Conservation (phyloP, 2,888 invertebrate genomes). For the Linnaemya vulpina region DNA sequence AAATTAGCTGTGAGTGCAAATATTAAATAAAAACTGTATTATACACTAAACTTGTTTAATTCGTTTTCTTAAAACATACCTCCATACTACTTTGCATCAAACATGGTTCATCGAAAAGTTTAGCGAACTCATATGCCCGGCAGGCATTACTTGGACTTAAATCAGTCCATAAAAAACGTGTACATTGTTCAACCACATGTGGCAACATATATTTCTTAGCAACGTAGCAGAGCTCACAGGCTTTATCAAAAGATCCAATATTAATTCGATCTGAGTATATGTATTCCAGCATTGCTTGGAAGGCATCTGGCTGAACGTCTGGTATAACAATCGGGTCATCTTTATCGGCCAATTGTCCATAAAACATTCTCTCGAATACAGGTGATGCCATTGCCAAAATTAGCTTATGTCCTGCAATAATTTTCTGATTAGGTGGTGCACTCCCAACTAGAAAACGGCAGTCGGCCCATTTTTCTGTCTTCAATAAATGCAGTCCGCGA, state of each 20-base stretch:
- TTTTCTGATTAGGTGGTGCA: constrained; percentile 89
- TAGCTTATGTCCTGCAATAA: constrained; percentile 90
- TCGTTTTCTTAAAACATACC: constrained; percentile 81
- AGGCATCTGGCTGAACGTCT: constrained; percentile 94
- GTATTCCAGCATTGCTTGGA: constrained; percentile 91
- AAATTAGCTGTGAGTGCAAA: constrained; percentile 86
- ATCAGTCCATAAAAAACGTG: constrained; percentile 90
- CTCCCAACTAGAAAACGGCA: constrained; percentile 91
- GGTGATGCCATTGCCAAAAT: constrained; percentile 94
- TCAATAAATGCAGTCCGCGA: constrained; percentile 89
- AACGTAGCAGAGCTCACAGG: constrained; percentile 93
- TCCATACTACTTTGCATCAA: constrained; percentile 92
- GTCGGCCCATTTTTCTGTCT: constrained; percentile 92
- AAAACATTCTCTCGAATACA: constrained; percentile 95
- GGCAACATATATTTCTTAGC: constrained; percentile 95
- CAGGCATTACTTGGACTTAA: constrained; percentile 89
- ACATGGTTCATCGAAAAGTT: constrained; percentile 91
- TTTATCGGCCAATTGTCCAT: constrained; percentile 91
- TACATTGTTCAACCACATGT: constrained; percentile 91
- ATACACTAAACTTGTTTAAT: background rate
- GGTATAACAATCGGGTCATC: constrained; percentile 90
- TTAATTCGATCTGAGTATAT: constrained; percentile 92
- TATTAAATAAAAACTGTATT: background rate
- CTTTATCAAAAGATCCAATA: constrained; percentile 92
- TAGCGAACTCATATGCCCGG: constrained; percentile 93